Evolutionary conservation across 2,113 vertebrate genomes (phyloP).

Genomic region (Dromiciops gliroides): DNA sequence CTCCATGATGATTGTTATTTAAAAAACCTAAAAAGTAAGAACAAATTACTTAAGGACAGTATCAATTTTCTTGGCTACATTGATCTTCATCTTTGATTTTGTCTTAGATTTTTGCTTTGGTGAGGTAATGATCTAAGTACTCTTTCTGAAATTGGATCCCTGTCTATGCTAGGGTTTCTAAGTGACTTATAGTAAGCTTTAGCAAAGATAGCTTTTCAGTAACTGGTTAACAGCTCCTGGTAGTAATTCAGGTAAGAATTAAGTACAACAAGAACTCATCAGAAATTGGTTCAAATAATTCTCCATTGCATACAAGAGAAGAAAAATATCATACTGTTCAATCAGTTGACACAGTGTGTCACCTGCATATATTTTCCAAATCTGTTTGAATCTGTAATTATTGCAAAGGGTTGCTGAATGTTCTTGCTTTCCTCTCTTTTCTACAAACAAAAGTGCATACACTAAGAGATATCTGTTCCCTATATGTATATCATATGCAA

Average conservation of each 20-base stretch:
- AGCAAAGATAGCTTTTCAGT: slow-evolving; percentile 2
- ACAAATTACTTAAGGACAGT: not conserved
- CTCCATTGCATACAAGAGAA: not conserved
- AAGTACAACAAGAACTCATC: not conserved
- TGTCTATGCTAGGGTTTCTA: not conserved
- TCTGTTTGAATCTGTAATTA: not conserved
- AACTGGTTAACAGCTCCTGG: not conserved
- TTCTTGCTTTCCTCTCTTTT: not conserved
- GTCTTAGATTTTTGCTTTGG: slow-evolving; percentile 16
- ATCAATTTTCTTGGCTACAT: slow-evolving; percentile 22
- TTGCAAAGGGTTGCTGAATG: slow-evolving; percentile 3
- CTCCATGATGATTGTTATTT: not conserved
- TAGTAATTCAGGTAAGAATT: slow-evolving; percentile 10
- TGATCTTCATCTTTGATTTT: slow-evolving; percentile 22
- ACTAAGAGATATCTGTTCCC: not conserved
- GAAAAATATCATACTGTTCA: not conserved
- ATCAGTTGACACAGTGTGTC: not conserved
- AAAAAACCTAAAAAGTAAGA: not conserved
- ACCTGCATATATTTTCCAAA: not conserved
- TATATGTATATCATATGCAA: slow-evolving; percentile 3
- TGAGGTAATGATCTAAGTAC: not conserved
- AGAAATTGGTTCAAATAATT: not conserved
- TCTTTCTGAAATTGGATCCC: not conserved
- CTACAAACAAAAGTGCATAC: not conserved
- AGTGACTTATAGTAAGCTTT: slow-evolving; percentile 41